Base-by-base conservation (phyloP, 2,888 invertebrate genomes). In the Ophion costatus region DNA sequence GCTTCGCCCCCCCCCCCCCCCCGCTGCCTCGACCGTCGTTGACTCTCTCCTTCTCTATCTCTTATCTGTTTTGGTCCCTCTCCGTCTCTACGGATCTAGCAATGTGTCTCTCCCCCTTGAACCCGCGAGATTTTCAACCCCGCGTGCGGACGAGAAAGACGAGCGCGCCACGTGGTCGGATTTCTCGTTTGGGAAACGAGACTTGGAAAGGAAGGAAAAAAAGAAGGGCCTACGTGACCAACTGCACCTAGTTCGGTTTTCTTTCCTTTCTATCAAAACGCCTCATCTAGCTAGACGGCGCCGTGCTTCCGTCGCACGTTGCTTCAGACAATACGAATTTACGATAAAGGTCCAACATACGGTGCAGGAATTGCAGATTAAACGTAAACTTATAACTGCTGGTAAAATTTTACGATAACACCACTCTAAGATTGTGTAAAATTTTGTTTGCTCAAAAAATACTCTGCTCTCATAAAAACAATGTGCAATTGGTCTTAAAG, bases 211-310 rank as follows among this genome's bases (percentile, higher is more conserved):
- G 80, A 82, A 83, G 84, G 80, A 80, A 84, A n/a, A 3, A 86
- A 85, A 82, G 59, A 20, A 81, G 69, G 93, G 94, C 94, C 92
- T 94, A 94, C 94, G 94, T 94, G 94, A 94, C 94, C 88, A 88
- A 84, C 88, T 89, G 92, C 94, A 38, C 38, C 38, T 38, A 94
- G 92, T 88, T 88, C 79, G 33, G 61, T 38, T 63, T 61, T 29
- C 1, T 29, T 42, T 24, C 63, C 66, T 61, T 29, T 45, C 11
- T 56, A 56, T 70, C 61, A 14, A 20, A 17, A 29, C 17, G 63
- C 61, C 17, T 70, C 24, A 33, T 64, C 57, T 42, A 38, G 38
- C 9, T 38, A 38, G 6, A 38, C 38, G 38, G 9, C 38, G 38
- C 38, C 51, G 4, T 51, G 3, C 11, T 5, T 51, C 17, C 14